These are phyloP conservation scores for Catostylus mosaicus DNA, from an alignment of 30 jellyfish, hydroid and myxozoan genomes.

Conservation along the genomic window DNA sequence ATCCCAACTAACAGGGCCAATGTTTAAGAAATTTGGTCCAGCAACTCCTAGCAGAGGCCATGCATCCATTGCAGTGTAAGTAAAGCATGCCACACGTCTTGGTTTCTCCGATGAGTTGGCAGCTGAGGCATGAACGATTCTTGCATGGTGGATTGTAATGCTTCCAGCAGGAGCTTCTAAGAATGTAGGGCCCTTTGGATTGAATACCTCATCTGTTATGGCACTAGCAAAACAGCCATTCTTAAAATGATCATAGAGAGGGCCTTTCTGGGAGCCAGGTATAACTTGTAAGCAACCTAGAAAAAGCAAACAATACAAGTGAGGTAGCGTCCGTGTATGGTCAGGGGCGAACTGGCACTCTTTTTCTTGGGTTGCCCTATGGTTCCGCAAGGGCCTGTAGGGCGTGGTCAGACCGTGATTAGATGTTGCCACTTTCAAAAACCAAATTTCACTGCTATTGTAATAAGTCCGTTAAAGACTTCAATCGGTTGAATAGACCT, in stretches of 20 bases:
- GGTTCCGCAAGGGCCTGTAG: too few species aligned
- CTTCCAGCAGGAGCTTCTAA: slow-evolving; percentile 90
- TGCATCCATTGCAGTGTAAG: slow-evolving; percentile 80
- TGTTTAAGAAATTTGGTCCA: slow-evolving; percentile 60
- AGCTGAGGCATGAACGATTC: slow-evolving; percentile 80
- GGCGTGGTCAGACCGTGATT: too few species aligned
- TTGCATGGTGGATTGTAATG: slow-evolving; percentile 74
- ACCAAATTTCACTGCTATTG: too few species aligned
- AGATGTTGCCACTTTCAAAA: too few species aligned
- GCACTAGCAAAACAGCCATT: slow-evolving; percentile 41
- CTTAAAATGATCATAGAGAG: slow-evolving; percentile 51
- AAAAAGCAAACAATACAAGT: neutral
- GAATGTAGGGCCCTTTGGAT: slow-evolving; percentile 32
- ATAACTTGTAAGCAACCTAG: slow-evolving; percentile 83
- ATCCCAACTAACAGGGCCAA: slow-evolving; percentile 80
- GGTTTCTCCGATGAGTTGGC: slow-evolving; percentile 58
- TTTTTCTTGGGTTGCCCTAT: too few species aligned
- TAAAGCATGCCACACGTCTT: slow-evolving; percentile 63
- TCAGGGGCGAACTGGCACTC: too few species aligned
- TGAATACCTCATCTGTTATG: slow-evolving; percentile 60
- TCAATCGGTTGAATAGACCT: too few species aligned
- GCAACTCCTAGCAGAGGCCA: slow-evolving; percentile 93
- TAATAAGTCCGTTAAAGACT: too few species aligned
- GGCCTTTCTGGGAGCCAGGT: slow-evolving; percentile 84
- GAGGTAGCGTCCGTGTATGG: neutral